A percentile compares a stretch with the other conserved stretches of the same genome.
phyloP scores from a whole-genome alignment of 2,888 invertebrate genomes.

The Stramonita haemastoma region DNA sequence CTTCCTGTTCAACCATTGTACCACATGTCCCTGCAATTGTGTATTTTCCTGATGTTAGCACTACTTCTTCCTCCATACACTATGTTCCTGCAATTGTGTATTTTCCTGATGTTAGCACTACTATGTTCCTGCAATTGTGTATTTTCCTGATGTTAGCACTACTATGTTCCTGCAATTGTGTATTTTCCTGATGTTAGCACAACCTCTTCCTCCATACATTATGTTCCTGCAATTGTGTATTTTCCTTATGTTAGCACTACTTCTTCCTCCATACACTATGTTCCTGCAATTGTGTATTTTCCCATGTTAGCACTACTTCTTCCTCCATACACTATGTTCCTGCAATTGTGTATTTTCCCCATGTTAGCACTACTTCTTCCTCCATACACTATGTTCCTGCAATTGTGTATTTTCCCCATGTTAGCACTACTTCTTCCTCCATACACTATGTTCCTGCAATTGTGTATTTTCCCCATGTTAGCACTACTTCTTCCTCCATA shows the following conservation, averaged over 20 bases:
- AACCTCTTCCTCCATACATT: too few relatives aligned
- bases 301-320: not conserved
- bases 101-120: not conserved
- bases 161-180: not conserved
- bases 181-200: not conserved
- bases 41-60: not conserved
- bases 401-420: not conserved
- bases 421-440: too few relatives aligned
- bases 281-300: not conserved
- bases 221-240: not conserved
- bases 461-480: not conserved
- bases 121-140: not conserved
- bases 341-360: not conserved
- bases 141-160: not conserved
- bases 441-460: not conserved
- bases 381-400: too few relatives aligned
- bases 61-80: too few relatives aligned
- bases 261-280: too few relatives aligned
- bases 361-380: not conserved
- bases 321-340: too few relatives aligned
- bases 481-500: too few relatives aligned
- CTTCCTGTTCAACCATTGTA: not conserved
- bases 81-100: not conserved
- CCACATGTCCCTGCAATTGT: not conserved
- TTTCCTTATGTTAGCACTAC: not conserved